phyloP scores from a whole-genome alignment of 2,113 vertebrate species.

The Anguilla rostrata region DNA sequence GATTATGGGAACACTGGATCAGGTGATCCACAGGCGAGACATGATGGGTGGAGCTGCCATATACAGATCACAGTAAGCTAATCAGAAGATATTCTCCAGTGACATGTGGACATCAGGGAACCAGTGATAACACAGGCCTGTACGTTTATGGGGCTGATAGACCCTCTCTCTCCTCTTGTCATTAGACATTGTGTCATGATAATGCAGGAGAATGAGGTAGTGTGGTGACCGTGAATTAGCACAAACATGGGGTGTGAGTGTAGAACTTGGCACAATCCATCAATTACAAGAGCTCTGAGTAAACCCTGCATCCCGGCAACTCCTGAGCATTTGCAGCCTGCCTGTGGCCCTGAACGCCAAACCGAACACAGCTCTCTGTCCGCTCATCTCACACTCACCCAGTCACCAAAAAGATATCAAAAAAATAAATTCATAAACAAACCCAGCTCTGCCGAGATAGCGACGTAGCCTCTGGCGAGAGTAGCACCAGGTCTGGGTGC shows the following conservation, averaged over 20 bases:
- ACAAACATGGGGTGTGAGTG: not conserved
- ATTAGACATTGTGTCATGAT: not conserved
- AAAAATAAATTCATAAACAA: not conserved
- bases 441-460: not conserved
- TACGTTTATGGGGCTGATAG: not conserved
- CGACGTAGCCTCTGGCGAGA: conserved; percentile 26
- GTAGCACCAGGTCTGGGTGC: conserved; percentile 11
- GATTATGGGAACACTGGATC: not conserved
- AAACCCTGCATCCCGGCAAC: not conserved
- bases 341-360: not conserved
- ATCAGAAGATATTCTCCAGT: not conserved
- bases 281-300: not conserved
- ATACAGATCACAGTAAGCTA: not conserved
- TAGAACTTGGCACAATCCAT: not conserved
- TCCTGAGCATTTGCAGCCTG: not conserved
- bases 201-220: not conserved
- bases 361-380: not conserved
- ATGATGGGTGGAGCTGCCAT: not conserved
- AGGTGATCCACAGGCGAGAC: not conserved
- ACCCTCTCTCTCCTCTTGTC: not conserved
- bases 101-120: not conserved
- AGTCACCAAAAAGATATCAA: not conserved
- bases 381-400: not conserved
- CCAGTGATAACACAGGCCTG: not conserved
- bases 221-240: not conserved